phyloP scores from a whole-genome alignment of 2,113 vertebrate genomes.

The Thryonomys swinderianus region DNA sequence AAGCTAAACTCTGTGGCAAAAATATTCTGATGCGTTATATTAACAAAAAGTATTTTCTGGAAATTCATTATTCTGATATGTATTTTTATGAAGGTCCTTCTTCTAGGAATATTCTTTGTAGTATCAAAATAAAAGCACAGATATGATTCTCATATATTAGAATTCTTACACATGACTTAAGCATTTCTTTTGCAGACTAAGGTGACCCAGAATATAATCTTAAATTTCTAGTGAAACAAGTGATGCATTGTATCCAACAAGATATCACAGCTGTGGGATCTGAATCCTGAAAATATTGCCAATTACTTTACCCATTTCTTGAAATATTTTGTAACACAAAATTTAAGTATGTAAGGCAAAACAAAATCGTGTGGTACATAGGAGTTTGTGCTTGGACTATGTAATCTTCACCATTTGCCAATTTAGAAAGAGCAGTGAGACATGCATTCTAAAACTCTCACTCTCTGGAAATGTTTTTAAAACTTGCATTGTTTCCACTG shows the following conservation, averaged over 20 bases:
- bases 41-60: not conserved
- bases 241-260: not conserved
- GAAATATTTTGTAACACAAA: conserved; percentile 22
- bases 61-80: not conserved
- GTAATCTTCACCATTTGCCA: conserved; percentile 57
- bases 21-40: not conserved
- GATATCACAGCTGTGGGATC: not conserved
- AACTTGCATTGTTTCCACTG: conserved; percentile 72
- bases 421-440: conserved; percentile 74
- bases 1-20: conserved; percentile 1
- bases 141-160: not conserved
- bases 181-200: conserved; percentile 6
- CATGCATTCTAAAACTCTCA: conserved; percentile 61
- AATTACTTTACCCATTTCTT: not conserved
- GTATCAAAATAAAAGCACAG: not conserved
- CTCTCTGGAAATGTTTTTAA: conserved; percentile 72
- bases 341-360: not conserved
- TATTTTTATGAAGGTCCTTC: conserved; percentile 7
- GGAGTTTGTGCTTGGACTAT: not conserved
- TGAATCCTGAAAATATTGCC: not conserved
- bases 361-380: not conserved
- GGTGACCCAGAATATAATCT: not conserved
- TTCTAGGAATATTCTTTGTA: not conserved
- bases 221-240: conserved; percentile 3
- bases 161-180: not conserved